Conservation (phyloP, 2,888 invertebrate species). For the Nasonovia ribisnigri region DNA sequence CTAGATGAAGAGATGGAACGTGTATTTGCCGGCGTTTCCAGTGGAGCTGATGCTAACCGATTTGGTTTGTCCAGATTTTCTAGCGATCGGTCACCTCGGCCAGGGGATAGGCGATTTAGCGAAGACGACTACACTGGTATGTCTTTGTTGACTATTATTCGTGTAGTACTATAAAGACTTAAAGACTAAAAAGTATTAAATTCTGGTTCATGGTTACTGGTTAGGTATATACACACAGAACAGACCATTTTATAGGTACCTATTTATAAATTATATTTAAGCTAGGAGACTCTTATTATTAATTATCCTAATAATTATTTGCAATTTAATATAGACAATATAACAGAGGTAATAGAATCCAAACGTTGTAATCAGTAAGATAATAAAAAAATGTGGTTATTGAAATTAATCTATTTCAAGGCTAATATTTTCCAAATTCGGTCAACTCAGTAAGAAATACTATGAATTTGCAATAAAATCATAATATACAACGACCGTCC, state of each 20-base stretch:
- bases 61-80: constrained; percentile 76
- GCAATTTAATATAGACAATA: background rate
- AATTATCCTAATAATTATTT: constrained; percentile 25
- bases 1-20: constrained; percentile 92
- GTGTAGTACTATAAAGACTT: background rate
- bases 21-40: constrained; percentile 88
- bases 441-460: constrained; percentile 21
- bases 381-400: background rate
- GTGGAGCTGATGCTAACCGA: constrained; percentile 75
- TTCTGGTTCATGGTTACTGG: background rate
- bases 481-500: constrained; percentile 62
- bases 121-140: constrained; percentile 59
- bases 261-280: background rate
- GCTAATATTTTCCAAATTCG: constrained; percentile 41
- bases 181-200: background rate
- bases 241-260: background rate
- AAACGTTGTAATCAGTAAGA: background rate
- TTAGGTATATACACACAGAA: background rate
- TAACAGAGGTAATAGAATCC: background rate
- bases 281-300: background rate
- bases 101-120: constrained; percentile 51
- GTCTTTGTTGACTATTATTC: background rate
- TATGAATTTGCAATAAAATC: constrained; percentile 57
- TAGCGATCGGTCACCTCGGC: constrained; percentile 52
- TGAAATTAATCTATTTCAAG: constrained; percentile 57